A percentile compares a stretch with the other conserved stretches of the same genome.
phyloP scores from a whole-genome alignment of 2,888 invertebrate genomes.

The Napeogenes sylphis region DNA sequence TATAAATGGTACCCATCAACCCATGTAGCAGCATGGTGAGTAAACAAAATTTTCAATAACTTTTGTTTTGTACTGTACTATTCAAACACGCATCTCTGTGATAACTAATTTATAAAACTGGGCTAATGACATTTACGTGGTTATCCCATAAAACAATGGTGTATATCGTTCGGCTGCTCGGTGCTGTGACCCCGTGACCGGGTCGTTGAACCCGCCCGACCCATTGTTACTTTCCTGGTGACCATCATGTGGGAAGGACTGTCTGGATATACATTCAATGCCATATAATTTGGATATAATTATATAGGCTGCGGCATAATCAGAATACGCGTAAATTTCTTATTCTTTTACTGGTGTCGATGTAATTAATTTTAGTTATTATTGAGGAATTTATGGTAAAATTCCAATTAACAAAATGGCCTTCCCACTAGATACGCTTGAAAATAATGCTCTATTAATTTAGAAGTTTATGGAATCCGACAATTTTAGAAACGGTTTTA shows the following conservation, averaged over 20 bases:
- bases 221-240: slow-evolving; percentile 36
- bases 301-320: too few relatives aligned
- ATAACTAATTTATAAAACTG: slow-evolving; percentile 18
- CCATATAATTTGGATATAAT: too few relatives aligned
- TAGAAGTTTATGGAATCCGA: slow-evolving; percentile 47
- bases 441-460: slow-evolving; percentile 55
- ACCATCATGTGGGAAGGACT: background rate
- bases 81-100: background rate
- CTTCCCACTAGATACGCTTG: slow-evolving; percentile 33
- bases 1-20: too few relatives aligned
- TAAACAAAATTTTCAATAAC: background rate
- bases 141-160: slow-evolving; percentile 36
- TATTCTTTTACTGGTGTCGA: too few relatives aligned
- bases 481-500: slow-evolving; percentile 44
- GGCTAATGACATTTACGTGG: slow-evolving; percentile 31
- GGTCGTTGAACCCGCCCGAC: slow-evolving; percentile 52
- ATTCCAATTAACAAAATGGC: slow-evolving; percentile 4
- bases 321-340: too few relatives aligned
- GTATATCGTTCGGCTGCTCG: slow-evolving; percentile 31
- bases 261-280: background rate
- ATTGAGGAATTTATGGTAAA: too few relatives aligned
- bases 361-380: too few relatives aligned
- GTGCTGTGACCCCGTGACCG: slow-evolving; percentile 61
- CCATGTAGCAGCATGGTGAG: too few relatives aligned
- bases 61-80: too few relatives aligned